Evolutionary conservation across 2,888 invertebrate species (phyloP).

Genomic region (Acanthacorydalis orientalis): DNA sequence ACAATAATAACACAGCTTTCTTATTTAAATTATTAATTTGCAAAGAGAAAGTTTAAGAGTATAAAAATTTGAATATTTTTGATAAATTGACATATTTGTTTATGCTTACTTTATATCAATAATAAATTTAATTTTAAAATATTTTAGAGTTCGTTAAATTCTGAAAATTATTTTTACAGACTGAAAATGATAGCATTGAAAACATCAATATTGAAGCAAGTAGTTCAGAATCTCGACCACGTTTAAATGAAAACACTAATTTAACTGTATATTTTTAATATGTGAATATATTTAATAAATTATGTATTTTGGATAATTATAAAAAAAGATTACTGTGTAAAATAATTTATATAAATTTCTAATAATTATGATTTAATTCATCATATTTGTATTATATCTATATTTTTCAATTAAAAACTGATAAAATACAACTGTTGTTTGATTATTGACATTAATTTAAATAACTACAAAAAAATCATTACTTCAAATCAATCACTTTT

Average conservation of each 20-base stretch:
- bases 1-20: not conserved
- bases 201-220: conserved; percentile 25
- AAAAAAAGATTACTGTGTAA: not conserved
- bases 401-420: not conserved
- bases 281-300: conserved; percentile 2
- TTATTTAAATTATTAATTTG: not conserved
- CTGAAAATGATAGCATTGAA: conserved; percentile 31
- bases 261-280: conserved; percentile 37
- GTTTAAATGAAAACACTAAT: conserved; percentile 34
- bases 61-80: not conserved
- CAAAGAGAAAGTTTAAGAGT: too few relatives aligned
- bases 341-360: not conserved
- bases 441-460: too few relatives aligned
- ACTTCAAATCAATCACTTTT: conserved; percentile 3
- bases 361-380: not conserved
- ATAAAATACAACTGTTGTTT: too few relatives aligned
- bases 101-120: too few relatives aligned
- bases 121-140: too few relatives aligned
- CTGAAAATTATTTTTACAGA: too few relatives aligned
- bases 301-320: not conserved
- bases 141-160: too few relatives aligned
- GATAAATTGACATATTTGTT: conserved; percentile 15
- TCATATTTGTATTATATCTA: not conserved
- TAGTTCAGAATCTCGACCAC: conserved; percentile 19
- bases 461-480: too few relatives aligned